phyloP scores from a whole-genome alignment of 2,888 invertebrate species.

The Phytoseiulus persimilis region DNA sequence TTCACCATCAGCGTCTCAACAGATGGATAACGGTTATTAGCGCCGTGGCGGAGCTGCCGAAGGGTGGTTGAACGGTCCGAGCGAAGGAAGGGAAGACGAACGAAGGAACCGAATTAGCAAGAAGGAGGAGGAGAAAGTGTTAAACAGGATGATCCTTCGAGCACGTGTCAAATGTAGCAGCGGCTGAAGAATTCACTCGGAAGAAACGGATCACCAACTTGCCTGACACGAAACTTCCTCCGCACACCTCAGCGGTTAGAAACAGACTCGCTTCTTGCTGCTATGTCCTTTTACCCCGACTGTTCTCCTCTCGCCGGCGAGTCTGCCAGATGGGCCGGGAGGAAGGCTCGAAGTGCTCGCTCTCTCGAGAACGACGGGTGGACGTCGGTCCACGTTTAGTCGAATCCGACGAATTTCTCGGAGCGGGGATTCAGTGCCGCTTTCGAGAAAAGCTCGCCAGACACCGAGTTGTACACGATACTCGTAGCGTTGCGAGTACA shows the following conservation, averaged over 20 bases:
- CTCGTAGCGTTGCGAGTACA: too few species aligned
- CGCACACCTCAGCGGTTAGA: neutral
- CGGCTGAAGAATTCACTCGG: neutral
- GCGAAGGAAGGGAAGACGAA: neutral
- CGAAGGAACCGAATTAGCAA: neutral
- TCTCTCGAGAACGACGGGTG: too few species aligned
- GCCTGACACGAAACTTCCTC: neutral
- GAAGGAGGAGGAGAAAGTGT: neutral
- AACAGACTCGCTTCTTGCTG: neutral
- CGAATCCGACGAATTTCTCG: too few species aligned
- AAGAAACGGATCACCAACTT: neutral
- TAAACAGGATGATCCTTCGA: neutral
- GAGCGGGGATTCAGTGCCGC: too few species aligned
- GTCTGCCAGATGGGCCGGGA: neutral
- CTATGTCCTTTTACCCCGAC: neutral
- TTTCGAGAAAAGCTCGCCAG: too few species aligned
- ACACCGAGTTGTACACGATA: too few species aligned
- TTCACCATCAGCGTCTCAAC: neutral
- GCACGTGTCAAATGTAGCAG: neutral
- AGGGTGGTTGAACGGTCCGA: neutral
- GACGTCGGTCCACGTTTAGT: too few species aligned
- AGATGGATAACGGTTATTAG: constrained; percentile 5
- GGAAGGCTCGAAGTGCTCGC: too few species aligned
- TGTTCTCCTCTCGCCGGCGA: neutral
- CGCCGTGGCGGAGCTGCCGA: neutral